Percentiles rank a stretch among this genome's conserved stretches.
These are phyloP conservation scores for Camponotus fellah DNA, from an alignment of 2,888 invertebrate species.

Conservation along the genomic window DNA sequence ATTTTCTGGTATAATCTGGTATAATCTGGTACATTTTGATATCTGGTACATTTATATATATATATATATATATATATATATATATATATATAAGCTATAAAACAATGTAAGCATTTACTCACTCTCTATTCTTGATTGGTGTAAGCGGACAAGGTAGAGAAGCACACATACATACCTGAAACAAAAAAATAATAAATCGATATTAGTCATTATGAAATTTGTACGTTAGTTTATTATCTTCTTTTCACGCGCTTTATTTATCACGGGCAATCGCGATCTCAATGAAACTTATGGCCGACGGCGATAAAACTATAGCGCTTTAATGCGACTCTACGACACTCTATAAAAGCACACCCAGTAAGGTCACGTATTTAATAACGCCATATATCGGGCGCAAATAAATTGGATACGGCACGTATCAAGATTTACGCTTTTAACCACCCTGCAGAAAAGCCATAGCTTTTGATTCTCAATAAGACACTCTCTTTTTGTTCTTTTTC, in stretches of 20 bases:
- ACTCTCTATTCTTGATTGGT: conserved; percentile 1
- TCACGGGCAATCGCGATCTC: conserved; percentile 29
- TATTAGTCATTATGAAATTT: conserved; percentile 56
- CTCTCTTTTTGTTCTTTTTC: conserved; percentile 29
- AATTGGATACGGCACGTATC: conserved; percentile 71
- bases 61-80: too few relatives aligned
- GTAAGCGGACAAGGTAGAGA: not conserved
- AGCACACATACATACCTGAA: conserved; percentile 67
- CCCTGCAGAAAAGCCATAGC: conserved; percentile 35
- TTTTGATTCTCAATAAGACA: conserved; percentile 59
- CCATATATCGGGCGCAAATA: conserved; percentile 65
- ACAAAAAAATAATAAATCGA: conserved; percentile 57
- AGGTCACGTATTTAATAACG: conserved; percentile 76
- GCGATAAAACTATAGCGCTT: conserved; percentile 54
- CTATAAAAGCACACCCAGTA: conserved; percentile 45
- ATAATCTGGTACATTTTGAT: too few relatives aligned
- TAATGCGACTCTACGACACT: conserved; percentile 49
- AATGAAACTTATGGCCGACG: conserved; percentile 53
- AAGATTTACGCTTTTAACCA: conserved; percentile 70
- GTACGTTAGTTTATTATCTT: conserved; percentile 23
- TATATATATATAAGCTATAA: not conserved
- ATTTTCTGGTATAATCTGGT: not conserved
- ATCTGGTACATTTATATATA: too few relatives aligned
- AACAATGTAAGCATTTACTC: conserved; percentile 19
- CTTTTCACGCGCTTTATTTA: conserved; percentile 31